These are phyloP conservation scores for Whitmania pigra DNA, from an alignment of 1,140 invertebrate species.

Conservation along the genomic window DNA sequence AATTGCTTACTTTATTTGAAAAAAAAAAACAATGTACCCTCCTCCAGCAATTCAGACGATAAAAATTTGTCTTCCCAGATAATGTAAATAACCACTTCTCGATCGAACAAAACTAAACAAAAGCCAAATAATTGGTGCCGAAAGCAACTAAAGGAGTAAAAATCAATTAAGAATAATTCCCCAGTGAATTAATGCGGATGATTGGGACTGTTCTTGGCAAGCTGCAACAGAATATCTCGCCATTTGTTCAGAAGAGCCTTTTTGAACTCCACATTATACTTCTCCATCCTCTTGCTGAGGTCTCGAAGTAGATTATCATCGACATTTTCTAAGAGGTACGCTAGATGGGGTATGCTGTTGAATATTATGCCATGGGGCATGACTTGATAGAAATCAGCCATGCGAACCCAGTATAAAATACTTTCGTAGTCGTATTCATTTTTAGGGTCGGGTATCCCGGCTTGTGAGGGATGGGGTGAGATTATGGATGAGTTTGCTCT, in stretches of 20 bases:
- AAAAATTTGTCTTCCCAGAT: too few relatives aligned
- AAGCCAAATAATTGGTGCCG: too few relatives aligned
- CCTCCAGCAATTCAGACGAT: too few relatives aligned
- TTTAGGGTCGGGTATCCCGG: constrained; percentile 21
- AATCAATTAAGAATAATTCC: too few relatives aligned
- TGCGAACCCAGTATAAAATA: constrained; percentile 1
- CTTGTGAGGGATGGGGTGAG: constrained; percentile 13
- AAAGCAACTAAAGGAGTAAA: too few relatives aligned
- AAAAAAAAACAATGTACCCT: too few relatives aligned
- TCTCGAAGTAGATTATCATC: background rate
- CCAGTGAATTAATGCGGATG: background rate
- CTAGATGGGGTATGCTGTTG: constrained; percentile 12
- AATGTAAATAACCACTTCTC: too few relatives aligned
- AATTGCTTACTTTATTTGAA: too few relatives aligned
- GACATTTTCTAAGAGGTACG: background rate
- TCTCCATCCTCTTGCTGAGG: constrained; percentile 7
- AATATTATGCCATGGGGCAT: constrained; percentile 11
- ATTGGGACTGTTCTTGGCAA: constrained; percentile 9
- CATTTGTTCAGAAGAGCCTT: background rate
- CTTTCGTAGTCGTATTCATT: constrained; percentile 16
- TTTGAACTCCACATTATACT: constrained; percentile 10
- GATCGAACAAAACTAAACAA: too few relatives aligned
- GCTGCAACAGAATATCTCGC: background rate
- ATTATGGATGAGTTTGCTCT: constrained; percentile 10
- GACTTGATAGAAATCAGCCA: constrained; percentile 16